phyloP scores from a whole-genome alignment of 2,797 vertebrate species.

The Clarias laeviceps region DNA sequence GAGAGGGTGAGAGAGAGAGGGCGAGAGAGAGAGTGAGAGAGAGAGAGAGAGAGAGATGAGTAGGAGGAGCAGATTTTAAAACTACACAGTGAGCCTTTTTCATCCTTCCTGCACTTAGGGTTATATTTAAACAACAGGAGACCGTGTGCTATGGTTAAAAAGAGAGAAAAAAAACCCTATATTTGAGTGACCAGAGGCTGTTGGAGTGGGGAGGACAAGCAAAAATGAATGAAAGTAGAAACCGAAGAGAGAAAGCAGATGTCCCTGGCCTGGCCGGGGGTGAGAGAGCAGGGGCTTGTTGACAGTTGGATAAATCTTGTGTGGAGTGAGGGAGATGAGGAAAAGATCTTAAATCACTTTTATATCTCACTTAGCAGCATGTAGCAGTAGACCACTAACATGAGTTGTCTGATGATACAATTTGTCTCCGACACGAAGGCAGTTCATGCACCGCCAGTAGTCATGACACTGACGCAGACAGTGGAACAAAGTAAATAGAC shows the following conservation, averaged over 20 bases:
- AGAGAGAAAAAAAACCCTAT: slow-evolving; percentile 36
- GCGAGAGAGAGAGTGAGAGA: neutral
- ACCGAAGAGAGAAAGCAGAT: slow-evolving; percentile 43
- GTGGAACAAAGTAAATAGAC: neutral
- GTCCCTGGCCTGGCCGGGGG: slow-evolving; percentile 16
- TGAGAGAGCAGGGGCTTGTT: slow-evolving; percentile 12
- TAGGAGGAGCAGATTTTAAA: neutral
- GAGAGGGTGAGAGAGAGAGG: neutral
- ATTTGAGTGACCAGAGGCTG: slow-evolving; percentile 27
- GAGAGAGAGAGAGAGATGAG: neutral
- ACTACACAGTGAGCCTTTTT: neutral
- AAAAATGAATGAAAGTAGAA: slow-evolving; percentile 36
- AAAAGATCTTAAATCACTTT: slow-evolving; percentile 24
- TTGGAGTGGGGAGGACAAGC: neutral
- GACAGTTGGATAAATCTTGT: slow-evolving; percentile 33
- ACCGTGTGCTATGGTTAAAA: neutral
- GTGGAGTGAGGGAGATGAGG: neutral
- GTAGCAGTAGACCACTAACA: slow-evolving; percentile 12
- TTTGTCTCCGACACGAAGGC: neutral
- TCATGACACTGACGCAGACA: neutral
- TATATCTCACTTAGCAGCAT: slow-evolving; percentile 2
- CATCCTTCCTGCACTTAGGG: slow-evolving; percentile 16
- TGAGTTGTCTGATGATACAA: neutral
- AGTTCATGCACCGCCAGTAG: neutral
- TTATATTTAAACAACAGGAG: slow-evolving; percentile 6